Base-by-base conservation (phyloP, 2,888 invertebrate species). In the Callyntrura guangdongensis region DNA sequence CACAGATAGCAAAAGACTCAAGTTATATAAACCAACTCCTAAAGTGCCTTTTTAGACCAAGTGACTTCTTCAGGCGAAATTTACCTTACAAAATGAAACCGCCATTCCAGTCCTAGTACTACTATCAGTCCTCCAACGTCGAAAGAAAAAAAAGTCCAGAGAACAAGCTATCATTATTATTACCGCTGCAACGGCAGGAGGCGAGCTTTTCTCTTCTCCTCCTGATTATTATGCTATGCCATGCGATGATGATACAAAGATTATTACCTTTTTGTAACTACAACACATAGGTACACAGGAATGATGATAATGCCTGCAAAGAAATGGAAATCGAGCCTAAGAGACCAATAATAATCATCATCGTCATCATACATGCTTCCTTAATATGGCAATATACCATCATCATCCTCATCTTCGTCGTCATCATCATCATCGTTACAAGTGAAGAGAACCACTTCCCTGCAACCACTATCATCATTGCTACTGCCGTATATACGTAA, bases 321-420 rank as follows among this genome's bases (percentile, higher is more conserved):
- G 85, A 85, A 85, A 85, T 85, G 85, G 72, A 85, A 85, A 85
- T 85, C 22, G 69, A 72, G 72, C 69, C 85, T 85, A 49, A 72
- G 85, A 85, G 85, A 85, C 85, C 85, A 85, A 85, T 72, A 85
- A 53, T 72, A 85, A 72, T 81, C 17, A 81, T 81, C 79, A 79
- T 79, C 53, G 56, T 79, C 64, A 25, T 14, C 67, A 77, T 17
- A 79, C 20, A 81, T 61, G 17, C 61, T 17, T 81, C 5, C 81
- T 81, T 81, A 81, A 81, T 36, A 81, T 81, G 81, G 81, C 61
- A 61, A 81, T 81, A 81, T 81, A 61, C 61, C 47, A 74, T 49
- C 45, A 53, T 27, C 59, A 79, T 79, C 20, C 0, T 77, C 53
- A 53, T 69, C 27, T 22, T 17, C 72, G 14, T 79, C 45, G 3